Percentiles rank a stretch among this genome's conserved stretches.
phyloP scores from a whole-genome alignment of 2,888 invertebrate genomes.

The Diplolepis rosae region DNA sequence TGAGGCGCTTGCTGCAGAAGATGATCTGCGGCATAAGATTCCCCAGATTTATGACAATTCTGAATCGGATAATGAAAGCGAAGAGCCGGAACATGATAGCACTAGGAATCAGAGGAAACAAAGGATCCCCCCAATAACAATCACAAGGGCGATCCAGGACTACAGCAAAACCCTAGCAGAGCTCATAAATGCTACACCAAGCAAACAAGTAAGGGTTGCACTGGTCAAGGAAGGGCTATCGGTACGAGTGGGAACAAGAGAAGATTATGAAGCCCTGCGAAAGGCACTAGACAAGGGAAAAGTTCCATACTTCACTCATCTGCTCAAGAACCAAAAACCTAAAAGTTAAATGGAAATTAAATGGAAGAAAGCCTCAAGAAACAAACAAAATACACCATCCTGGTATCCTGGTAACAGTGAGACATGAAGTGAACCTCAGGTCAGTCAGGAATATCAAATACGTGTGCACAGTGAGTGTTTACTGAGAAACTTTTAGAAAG shows the following conservation, averaged over 20 bases:
- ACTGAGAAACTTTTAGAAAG: background rate
- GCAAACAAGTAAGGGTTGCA: too few relatives aligned
- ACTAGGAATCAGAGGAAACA: background rate
- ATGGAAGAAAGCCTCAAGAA: too few relatives aligned
- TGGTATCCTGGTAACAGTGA: background rate
- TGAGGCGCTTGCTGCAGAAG: background rate
- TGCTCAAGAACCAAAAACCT: too few relatives aligned
- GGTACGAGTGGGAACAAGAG: too few relatives aligned
- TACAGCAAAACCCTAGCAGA: background rate
- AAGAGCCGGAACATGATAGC: background rate
- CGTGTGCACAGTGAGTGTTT: background rate
- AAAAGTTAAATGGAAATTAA: too few relatives aligned
- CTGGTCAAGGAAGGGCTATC: too few relatives aligned
- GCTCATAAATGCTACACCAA: too few relatives aligned
- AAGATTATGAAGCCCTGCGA: too few relatives aligned
- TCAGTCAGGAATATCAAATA: background rate
- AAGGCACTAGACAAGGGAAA: too few relatives aligned
- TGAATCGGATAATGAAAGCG: background rate
- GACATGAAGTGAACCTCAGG: background rate
- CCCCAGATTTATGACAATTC: background rate
- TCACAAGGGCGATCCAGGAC: background rate
- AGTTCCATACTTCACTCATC: too few relatives aligned
- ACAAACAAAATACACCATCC: background rate
- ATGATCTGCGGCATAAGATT: background rate
- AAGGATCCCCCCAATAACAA: background rate